Base-by-base conservation (phyloP, 2,888 invertebrate genomes). In the Agapetus fuscipes region DNA sequence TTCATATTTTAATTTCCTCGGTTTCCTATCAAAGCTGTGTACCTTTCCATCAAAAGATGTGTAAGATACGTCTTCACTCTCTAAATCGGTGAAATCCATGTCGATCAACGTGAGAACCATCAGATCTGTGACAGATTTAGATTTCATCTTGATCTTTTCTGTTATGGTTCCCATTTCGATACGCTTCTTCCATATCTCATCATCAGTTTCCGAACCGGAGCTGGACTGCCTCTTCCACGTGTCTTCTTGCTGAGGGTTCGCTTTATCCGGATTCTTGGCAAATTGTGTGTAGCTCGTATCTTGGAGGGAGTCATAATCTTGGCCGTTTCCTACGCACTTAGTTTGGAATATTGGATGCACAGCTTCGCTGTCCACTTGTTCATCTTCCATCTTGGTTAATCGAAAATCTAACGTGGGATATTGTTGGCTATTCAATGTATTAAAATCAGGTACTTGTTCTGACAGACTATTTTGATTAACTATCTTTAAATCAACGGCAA, bases 81-180 rank as follows among this genome's bases (percentile, higher is more conserved):
- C 76, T 3, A 74, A 73, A 53, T 76, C 75, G 3, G 74, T 48
- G 13, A 48, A 48, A 34, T 48, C 73, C 45, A 61, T 65, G 50
- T 79, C 78, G 13, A 80, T 77, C 49, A 78, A 78, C 10, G 78
- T 79, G 28, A 80, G 57, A 24, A 78, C 64, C 78, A 80, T 78
- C 16, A 80, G 58, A 58, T 80, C 78, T 6, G 78, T 74, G 1
- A 78, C 78, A 33, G 78, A 78, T 53, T 74, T 72, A 0, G 78
- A 78, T 54, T 79, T 79, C 48, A 76, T 71, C 45, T 73, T 68
- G 1, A 78, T 77, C 56, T 78, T 76, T 52, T 76, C 76, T 1
- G 74, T 68, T 41, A 72, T 71, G 30, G 67, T 72, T 1, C 73
- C 74, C 16, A 71, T 59, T 55, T 78, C 77, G 17, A 77, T 70